Conservation (phyloP, 2,113 vertebrate species). For the Excalfactoria chinensis region DNA sequence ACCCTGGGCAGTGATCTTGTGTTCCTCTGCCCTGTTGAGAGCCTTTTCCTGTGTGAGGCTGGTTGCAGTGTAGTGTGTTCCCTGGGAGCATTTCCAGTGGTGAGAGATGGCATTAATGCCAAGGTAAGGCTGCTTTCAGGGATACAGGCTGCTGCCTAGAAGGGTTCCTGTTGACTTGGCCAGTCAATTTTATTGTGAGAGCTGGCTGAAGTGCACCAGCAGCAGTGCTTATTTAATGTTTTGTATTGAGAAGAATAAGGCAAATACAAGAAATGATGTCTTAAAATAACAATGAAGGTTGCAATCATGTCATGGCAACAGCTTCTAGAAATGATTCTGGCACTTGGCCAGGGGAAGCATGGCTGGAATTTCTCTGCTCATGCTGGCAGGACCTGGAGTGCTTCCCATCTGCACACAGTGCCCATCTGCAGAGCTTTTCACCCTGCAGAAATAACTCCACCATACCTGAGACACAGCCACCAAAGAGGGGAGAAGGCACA, state of each 20-base stretch:
- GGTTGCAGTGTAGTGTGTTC: background rate
- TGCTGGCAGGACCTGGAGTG: background rate
- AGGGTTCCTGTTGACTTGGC: background rate
- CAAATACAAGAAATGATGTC: constrained; percentile 6
- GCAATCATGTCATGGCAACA: constrained; percentile 45
- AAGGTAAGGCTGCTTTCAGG: background rate
- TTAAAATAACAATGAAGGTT: constrained; percentile 48
- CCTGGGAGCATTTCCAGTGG: background rate
- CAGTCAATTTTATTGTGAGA: background rate
- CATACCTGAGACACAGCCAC: background rate
- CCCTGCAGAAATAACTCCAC: background rate
- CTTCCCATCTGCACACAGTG: constrained; percentile 11
- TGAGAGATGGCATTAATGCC: background rate
- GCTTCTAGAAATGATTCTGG: constrained; percentile 49
- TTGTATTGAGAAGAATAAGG: constrained; percentile 31
- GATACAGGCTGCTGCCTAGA: background rate
- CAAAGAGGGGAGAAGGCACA: background rate
- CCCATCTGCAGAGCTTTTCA: background rate
- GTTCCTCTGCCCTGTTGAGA: background rate
- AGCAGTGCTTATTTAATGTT: background rate
- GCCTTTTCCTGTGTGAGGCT: background rate
- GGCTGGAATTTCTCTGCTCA: constrained; percentile 25
- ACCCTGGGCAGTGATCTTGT: background rate
- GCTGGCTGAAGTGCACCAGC: background rate
- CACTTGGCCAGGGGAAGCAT: constrained; percentile 22